phyloP scores from a whole-genome alignment of 2,888 invertebrate genomes.

The Catonia carolina region DNA sequence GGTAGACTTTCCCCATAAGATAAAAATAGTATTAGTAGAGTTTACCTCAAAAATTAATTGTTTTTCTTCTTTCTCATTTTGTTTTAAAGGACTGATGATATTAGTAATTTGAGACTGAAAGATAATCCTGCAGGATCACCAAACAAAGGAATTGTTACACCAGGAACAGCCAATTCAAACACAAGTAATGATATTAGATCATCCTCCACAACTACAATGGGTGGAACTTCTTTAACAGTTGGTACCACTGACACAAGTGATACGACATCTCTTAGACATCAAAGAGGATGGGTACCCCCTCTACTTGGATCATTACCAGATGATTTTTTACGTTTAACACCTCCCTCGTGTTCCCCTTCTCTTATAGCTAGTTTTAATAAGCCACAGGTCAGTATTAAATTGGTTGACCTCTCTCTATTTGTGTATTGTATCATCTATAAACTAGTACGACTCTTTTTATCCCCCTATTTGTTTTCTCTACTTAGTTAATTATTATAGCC shows the following conservation, averaged over 20 bases:
- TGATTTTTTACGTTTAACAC: constrained; percentile 64
- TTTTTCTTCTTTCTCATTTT: too few species aligned
- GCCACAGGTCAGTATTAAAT: constrained; percentile 27
- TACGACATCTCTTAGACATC: constrained; percentile 17
- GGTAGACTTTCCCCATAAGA: too few species aligned
- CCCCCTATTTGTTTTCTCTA: too few species aligned
- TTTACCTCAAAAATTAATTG: not conserved
- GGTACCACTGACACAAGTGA: not conserved
- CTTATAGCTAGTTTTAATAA: too few species aligned
- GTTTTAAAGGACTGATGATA: too few species aligned
- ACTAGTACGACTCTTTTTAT: too few species aligned
- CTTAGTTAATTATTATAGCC: too few species aligned
- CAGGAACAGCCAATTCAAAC: not conserved
- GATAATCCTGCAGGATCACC: too few species aligned
- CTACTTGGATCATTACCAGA: constrained; percentile 70
- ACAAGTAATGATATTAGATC: not conserved
- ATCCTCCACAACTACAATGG: not conserved
- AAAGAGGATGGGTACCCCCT: constrained; percentile 55
- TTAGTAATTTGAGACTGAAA: too few species aligned
- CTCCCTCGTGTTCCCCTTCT: constrained; percentile 33
- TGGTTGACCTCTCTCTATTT: constrained; percentile 2
- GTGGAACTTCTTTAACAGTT: not conserved
- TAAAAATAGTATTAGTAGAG: too few species aligned
- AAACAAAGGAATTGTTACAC: too few species aligned
- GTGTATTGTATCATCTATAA: not conserved